A percentile compares a stretch with the other conserved stretches of the same genome.
These are phyloP conservation scores for Hirundichthys speculiger DNA, from an alignment of 2,113 vertebrate genomes.

Conservation along the genomic window DNA sequence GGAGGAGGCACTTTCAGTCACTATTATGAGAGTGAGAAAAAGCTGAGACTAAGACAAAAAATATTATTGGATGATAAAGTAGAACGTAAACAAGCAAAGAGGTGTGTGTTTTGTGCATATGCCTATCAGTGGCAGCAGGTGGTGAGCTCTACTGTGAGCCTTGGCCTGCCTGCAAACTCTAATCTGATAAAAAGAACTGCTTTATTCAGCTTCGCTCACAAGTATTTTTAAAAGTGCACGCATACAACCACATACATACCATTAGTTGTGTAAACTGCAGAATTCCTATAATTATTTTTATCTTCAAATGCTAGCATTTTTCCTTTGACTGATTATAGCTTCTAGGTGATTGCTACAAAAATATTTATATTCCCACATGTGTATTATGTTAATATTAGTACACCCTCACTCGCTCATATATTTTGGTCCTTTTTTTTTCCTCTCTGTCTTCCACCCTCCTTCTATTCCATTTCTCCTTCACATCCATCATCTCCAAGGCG, in stretches of 20 bases:
- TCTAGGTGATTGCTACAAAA: conserved; percentile 19
- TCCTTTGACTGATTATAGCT: conserved; percentile 21
- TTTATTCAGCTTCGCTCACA: conserved; percentile 14
- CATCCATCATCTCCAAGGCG: conserved; percentile 66
- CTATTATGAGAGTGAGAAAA: neutral
- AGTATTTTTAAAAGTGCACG: neutral
- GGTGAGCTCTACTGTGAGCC: conserved; percentile 49
- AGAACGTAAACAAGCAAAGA: neutral
- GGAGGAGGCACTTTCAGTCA: conserved; percentile 22
- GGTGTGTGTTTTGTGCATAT: conserved; percentile 11
- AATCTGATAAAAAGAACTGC: conserved; percentile 55
- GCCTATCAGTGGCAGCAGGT: conserved; percentile 57
- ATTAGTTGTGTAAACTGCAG: conserved; percentile 5
- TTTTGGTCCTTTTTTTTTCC: conserved; percentile 20
- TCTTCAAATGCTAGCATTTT: conserved; percentile 8
- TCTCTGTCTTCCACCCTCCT: conserved; percentile 17
- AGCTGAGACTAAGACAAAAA: conserved; percentile 7
- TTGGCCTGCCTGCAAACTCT: conserved; percentile 43
- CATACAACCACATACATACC: neutral
- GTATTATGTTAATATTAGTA: conserved; percentile 5
- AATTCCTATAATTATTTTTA: conserved; percentile 18
- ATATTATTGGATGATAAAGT: conserved; percentile 13
- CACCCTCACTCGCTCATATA: conserved; percentile 5
- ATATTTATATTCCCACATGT: conserved; percentile 9
- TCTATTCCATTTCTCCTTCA: conserved; percentile 36